Evolutionary conservation across 2,797 vertebrate species (phyloP), one percentile per base, ranked within the genome.

Genomic region (Fundulus diaphanus): DNA sequence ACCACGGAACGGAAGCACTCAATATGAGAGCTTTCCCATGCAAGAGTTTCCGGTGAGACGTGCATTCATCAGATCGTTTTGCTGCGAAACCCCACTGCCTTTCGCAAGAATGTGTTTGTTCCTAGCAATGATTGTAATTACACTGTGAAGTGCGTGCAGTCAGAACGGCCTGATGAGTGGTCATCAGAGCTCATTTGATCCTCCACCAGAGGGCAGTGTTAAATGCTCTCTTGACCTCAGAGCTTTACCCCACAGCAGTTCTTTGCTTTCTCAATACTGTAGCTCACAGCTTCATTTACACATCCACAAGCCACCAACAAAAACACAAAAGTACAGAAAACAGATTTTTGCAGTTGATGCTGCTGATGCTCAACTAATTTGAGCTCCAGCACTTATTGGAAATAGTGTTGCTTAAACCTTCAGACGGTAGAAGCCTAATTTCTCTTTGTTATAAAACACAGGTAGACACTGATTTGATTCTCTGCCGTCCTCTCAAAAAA

Each of bases 171-270:
- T 70, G 35, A 70, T 74, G 76, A 81, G 59, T 57, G 72, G 78
- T 76, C 84, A 86, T 83, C 74, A 80, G 68, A 86, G 74, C 77
- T 82, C 40, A 71, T 84, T 69, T 75, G 74, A 83, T 87, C 70
- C 75, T 82, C 92, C 93, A 93, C 81, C 87, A 94, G 93, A 88
- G 92, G 92, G 92, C 91, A 91, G 87, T 83, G 84, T 81, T 80
- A 72, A 91, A 79, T 85, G 81, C 78, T 89, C 82, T 82, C 82
- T 87, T 87, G 90, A 92, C 90, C 89, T 88, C 76, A 46, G n/a
- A 76, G 78, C 77, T 80, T 68, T 40, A 75, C 42, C 74, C 33
- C n/a, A 73, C 73, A 77, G 8, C 70, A 80, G 48, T 24, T 24
- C 18, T 33, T 31, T 68, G 44, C 73, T 72, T 59, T 70, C 51